phyloP scores from a whole-genome alignment of 2,797 vertebrate genomes.

The Pseudomugil tenellus region DNA sequence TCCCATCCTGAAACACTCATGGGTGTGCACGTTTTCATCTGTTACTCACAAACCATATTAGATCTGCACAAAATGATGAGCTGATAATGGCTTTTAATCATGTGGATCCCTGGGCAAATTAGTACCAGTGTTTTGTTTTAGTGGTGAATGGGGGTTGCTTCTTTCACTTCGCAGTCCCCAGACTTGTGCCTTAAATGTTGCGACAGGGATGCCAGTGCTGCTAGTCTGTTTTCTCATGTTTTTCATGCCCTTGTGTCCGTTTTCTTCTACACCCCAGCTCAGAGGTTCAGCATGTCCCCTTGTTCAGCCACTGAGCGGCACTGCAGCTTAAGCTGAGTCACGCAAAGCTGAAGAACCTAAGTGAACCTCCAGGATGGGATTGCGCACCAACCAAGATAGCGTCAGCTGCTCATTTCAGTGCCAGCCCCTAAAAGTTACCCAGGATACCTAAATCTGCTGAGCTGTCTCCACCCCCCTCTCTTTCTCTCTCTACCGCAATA shows the following conservation, averaged over 20 bases:
- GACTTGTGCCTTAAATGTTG: neutral
- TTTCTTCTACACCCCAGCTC: slow-evolving; percentile 1
- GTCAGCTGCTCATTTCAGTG: slow-evolving; percentile 60
- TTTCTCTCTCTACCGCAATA: slow-evolving; percentile 68
- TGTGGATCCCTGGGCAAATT: slow-evolving; percentile 3
- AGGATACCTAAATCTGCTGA: slow-evolving; percentile 77
- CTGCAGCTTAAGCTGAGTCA: slow-evolving; percentile 66
- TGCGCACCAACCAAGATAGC: slow-evolving; percentile 21
- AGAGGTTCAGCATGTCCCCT: neutral
- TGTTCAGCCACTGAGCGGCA: slow-evolving; percentile 65
- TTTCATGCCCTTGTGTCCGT: slow-evolving; percentile 8
- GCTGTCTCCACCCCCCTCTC: slow-evolving; percentile 59
- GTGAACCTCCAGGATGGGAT: slow-evolving; percentile 44
- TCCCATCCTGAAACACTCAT: slow-evolving; percentile 1
- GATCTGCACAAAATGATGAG: slow-evolving; percentile 14
- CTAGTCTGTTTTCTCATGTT: slow-evolving; percentile 6
- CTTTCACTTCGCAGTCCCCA: neutral
- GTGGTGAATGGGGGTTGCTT: slow-evolving; percentile 4
- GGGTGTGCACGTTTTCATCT: slow-evolving; percentile 6
- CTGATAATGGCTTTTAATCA: slow-evolving; percentile 25
- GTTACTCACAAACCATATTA: slow-evolving; percentile 25
- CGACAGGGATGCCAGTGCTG: neutral
- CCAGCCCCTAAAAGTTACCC: slow-evolving; percentile 73
- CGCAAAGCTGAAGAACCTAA: slow-evolving; percentile 21
- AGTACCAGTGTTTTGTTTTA: neutral